Percentiles rank a stretch among this genome's conserved stretches.
phyloP scores from a whole-genome alignment of 2,888 invertebrate genomes.

The Melieria picta region DNA sequence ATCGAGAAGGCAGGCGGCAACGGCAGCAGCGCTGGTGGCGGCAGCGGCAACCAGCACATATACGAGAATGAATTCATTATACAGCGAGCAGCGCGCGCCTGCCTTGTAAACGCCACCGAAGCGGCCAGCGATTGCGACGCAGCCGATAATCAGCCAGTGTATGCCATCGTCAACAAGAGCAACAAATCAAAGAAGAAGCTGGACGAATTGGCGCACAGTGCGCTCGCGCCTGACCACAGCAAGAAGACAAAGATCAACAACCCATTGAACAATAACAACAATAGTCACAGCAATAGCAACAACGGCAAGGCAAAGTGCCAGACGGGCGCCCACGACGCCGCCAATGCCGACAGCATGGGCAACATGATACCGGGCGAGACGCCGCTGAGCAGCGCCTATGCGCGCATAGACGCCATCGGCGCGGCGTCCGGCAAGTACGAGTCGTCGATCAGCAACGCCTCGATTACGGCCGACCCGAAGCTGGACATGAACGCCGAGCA shows the following conservation, averaged over 20 bases:
- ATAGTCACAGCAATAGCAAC: slow-evolving; percentile 38
- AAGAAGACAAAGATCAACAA: slow-evolving; percentile 48
- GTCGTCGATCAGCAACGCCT: slow-evolving; percentile 40
- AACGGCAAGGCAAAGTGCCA: slow-evolving; percentile 41
- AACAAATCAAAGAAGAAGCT: slow-evolving; percentile 66
- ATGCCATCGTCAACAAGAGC: slow-evolving; percentile 66
- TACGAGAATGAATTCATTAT: slow-evolving; percentile 62
- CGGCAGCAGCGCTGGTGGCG: slow-evolving; percentile 32
- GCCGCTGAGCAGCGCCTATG: slow-evolving; percentile 18
- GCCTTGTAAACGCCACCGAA: slow-evolving; percentile 20
- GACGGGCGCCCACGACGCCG: not conserved
- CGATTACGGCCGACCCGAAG: slow-evolving; percentile 44
- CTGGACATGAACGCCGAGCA: slow-evolving; percentile 55
- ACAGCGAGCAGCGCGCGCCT: slow-evolving; percentile 45
- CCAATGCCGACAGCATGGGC: slow-evolving; percentile 39
- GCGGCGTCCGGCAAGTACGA: slow-evolving; percentile 36
- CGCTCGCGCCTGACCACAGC: slow-evolving; percentile 38
- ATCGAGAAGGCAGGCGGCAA: slow-evolving; percentile 46
- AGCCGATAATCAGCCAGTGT: slow-evolving; percentile 55
- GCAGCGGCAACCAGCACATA: slow-evolving; percentile 49
- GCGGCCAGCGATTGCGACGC: slow-evolving; percentile 23
- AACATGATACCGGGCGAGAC: slow-evolving; percentile 42
- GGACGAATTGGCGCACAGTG: slow-evolving; percentile 12
- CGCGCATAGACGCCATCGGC: slow-evolving; percentile 60
- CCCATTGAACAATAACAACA: slow-evolving; percentile 43